phyloP scores from a whole-genome alignment of 2,888 invertebrate species.

The Clostera curtula region DNA sequence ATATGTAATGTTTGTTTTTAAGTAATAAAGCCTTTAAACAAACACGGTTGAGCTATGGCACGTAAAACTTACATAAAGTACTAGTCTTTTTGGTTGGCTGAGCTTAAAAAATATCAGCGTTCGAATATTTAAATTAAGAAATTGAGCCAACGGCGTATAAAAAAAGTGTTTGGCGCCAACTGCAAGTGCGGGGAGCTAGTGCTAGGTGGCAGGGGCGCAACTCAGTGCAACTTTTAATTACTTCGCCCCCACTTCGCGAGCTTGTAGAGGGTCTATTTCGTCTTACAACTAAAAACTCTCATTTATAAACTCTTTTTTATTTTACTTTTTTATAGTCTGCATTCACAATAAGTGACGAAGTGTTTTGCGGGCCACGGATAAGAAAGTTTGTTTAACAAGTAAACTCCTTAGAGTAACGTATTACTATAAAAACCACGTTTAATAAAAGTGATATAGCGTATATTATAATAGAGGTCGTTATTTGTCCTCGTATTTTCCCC shows the following conservation, averaged over 20 bases:
- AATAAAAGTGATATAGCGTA: too few species aligned
- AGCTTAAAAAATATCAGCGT: conserved; percentile 9
- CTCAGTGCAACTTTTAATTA: conserved; percentile 62
- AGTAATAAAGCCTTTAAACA: too few species aligned
- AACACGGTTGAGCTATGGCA: not conserved
- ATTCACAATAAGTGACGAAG: conserved; percentile 29
- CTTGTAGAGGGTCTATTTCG: conserved; percentile 52
- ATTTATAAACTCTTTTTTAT: conserved; percentile 51
- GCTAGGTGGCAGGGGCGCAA: conserved; percentile 22
- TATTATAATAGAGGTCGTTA: too few species aligned
- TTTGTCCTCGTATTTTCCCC: too few species aligned
- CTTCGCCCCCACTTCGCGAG: conserved; percentile 51
- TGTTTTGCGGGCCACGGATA: too few species aligned
- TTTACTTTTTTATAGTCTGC: conserved; percentile 35
- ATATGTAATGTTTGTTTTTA: too few species aligned
- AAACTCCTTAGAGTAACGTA: too few species aligned
- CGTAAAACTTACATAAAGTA: too few species aligned
- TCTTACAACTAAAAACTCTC: conserved; percentile 56
- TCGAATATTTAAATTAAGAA: too few species aligned
- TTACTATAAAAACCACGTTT: too few species aligned
- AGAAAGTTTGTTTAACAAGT: too few species aligned
- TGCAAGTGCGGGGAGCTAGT: conserved; percentile 17
- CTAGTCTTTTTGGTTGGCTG: not conserved
- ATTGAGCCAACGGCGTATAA: too few species aligned
- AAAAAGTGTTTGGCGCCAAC: conserved; percentile 21